Conservation (phyloP, 1,140 invertebrate species). For the Magallana ariakensis region DNA sequence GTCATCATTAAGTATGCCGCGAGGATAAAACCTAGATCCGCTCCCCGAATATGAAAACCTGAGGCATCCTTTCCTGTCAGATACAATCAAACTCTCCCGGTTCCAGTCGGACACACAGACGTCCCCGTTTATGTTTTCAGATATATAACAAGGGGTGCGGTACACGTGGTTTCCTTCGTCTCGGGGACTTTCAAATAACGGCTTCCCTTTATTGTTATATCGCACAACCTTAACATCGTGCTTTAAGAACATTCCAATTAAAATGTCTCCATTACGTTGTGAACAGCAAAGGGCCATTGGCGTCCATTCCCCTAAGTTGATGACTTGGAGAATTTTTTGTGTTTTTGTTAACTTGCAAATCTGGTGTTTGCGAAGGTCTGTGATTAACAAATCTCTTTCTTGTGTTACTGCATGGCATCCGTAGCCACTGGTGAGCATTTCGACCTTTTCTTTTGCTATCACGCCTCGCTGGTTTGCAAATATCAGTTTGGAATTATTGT, state of each 20-base stretch:
- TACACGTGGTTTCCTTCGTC: not conserved
- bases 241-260: not conserved
- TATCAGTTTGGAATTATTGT: not conserved
- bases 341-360: not conserved
- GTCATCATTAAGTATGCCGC: not conserved
- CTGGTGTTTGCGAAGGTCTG: constrained; percentile 1
- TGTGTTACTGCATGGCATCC: not conserved
- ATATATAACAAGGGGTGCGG: not conserved
- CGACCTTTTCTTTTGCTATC: not conserved
- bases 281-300: not conserved
- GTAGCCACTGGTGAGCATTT: not conserved
- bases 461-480: not conserved
- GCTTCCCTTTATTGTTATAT: not conserved
- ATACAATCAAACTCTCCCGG: not conserved
- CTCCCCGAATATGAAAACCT: constrained; percentile 12
- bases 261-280: not conserved
- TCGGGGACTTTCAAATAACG: not conserved
- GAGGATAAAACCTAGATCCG: not conserved
- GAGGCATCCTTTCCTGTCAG: not conserved
- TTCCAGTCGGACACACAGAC: constrained; percentile 16
- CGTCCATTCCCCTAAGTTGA: not conserved
- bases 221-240: not conserved
- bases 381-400: constrained; percentile 8
- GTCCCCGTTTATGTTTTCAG: not conserved
- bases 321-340: not conserved